phyloP scores from a whole-genome alignment of 2,113 vertebrate species.

The Lycocorax pyrrhopterus region DNA sequence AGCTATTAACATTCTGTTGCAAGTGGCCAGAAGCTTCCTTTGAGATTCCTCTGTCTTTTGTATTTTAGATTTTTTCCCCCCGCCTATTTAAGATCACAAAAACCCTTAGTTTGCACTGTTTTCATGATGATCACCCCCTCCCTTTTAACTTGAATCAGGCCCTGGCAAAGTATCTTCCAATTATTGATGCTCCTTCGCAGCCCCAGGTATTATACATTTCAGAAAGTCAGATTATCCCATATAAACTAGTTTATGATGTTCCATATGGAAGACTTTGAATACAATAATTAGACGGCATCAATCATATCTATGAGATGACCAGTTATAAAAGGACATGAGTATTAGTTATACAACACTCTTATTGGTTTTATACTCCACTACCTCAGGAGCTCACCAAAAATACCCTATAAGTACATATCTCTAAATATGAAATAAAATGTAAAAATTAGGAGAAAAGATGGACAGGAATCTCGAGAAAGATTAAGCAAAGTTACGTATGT shows the following conservation, averaged over 20 bases:
- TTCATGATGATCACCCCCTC: constrained; percentile 59
- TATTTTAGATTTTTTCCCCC: neutral
- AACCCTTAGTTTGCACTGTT: constrained; percentile 64
- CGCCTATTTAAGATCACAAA: constrained; percentile 44
- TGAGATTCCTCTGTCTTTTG: neutral
- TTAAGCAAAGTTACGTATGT: neutral
- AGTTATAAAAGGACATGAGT: neutral
- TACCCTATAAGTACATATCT: neutral
- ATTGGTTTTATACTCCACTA: neutral
- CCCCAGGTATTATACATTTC: neutral
- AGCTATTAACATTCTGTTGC: constrained; percentile 86
- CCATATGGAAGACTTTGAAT: neutral
- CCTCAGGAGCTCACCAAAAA: neutral
- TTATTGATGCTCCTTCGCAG: neutral
- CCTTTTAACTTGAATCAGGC: constrained; percentile 55
- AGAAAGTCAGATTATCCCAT: neutral
- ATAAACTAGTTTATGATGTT: neutral
- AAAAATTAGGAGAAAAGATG: neutral
- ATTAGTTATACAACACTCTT: neutral
- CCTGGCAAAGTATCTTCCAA: neutral
- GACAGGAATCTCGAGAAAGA: neutral
- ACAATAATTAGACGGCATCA: neutral
- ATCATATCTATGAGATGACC: neutral
- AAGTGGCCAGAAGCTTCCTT: constrained; percentile 73
- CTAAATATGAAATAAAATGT: neutral